A percentile compares a stretch with the other conserved stretches of the same genome.
Conservation (phyloP, 1,140 invertebrate species). For the Trichonephila clavipes region DNA sequence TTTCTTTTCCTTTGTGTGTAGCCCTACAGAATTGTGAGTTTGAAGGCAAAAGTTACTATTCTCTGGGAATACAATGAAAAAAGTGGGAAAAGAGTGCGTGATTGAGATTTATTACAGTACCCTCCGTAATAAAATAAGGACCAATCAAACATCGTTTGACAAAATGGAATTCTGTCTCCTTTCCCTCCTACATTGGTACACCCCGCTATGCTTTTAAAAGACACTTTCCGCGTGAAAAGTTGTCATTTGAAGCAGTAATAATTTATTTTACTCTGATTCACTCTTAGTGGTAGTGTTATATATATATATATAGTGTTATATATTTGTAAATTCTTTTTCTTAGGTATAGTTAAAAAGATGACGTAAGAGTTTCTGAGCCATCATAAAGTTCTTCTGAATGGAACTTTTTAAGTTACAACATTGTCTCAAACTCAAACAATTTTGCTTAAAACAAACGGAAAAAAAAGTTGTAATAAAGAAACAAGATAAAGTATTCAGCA, state of each 20-base stretch:
- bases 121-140: neutral
- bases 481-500: too few relatives aligned
- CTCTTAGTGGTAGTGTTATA: neutral
- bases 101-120: neutral
- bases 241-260: neutral
- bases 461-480: too few relatives aligned
- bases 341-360: too few relatives aligned
- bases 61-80: too few relatives aligned
- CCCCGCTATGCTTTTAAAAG: neutral
- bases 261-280: neutral
- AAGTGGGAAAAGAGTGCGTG: neutral
- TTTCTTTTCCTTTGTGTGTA: neutral
- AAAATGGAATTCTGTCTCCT: neutral
- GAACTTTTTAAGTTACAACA: too few relatives aligned
- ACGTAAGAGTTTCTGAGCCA: too few relatives aligned
- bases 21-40: too few relatives aligned
- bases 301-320: accelerated
- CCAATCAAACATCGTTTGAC: neutral
- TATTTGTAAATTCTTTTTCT: too few relatives aligned
- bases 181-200: neutral
- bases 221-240: neutral
- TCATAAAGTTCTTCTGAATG: too few relatives aligned
- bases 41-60: neutral
- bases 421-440: too few relatives aligned
- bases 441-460: too few relatives aligned